Evolutionary conservation across 2,797 vertebrate genomes (phyloP).

Genomic region (Odontamblyopus lacepedii): DNA sequence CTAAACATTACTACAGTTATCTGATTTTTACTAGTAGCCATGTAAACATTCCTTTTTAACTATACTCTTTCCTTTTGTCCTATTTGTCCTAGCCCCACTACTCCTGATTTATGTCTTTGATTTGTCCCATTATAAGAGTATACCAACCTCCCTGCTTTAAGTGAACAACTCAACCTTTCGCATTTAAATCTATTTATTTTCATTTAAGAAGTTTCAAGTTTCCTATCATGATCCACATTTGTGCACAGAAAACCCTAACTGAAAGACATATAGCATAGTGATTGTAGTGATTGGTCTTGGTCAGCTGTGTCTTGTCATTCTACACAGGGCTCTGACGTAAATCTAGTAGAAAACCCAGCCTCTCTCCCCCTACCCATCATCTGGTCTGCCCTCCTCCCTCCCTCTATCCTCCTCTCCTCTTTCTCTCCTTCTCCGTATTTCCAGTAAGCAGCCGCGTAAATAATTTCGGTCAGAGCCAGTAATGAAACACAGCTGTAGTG

Average conservation of each 20-base stretch:
- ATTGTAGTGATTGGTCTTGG: constrained; percentile 2
- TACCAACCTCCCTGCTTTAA: no score
- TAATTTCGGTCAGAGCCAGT: constrained; percentile 70
- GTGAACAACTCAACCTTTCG: no score
- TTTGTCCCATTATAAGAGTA: no score
- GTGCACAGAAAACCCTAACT: not conserved
- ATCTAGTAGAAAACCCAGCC: constrained; percentile 44
- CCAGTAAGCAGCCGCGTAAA: constrained; percentile 77
- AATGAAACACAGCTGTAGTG: constrained; percentile 80
- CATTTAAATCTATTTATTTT: not conserved
- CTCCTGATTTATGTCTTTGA: no score
- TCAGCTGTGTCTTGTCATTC: constrained; percentile 26
- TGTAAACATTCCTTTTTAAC: no score
- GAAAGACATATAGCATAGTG: not conserved
- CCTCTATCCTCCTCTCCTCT: not conserved
- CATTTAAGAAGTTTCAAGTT: not conserved
- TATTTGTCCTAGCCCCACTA: no score
- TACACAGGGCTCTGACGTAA: constrained; percentile 48
- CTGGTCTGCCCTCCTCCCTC: not conserved
- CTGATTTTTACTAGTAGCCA: no score
- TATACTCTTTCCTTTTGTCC: no score
- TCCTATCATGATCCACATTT: no score
- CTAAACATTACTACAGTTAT: no score
- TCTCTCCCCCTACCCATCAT: constrained; percentile 11
- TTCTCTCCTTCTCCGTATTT: constrained; percentile 42